Percentiles rank a stretch among this genome's conserved stretches.
phyloP scores from a whole-genome alignment of 2,888 invertebrate species.

The Ypsolopha scabrella region DNA sequence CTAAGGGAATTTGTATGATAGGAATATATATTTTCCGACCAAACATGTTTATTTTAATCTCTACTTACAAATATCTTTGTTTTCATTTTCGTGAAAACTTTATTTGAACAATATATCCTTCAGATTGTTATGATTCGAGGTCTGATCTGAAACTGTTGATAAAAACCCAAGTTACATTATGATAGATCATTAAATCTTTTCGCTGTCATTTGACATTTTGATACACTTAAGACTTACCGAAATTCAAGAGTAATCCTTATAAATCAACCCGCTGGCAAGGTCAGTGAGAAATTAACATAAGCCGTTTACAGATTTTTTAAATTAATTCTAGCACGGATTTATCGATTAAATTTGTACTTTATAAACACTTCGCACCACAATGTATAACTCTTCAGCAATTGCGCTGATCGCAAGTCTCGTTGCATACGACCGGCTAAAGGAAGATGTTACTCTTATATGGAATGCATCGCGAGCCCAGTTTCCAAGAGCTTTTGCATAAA shows the following conservation, averaged over 20 bases:
- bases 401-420: constrained; percentile 11
- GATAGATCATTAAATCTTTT: background rate
- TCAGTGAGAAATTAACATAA: constrained; percentile 49
- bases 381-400: background rate
- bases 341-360: background rate
- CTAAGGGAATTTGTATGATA: background rate
- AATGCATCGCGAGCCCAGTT: constrained; percentile 36
- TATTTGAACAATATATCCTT: constrained; percentile 4
- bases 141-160: constrained; percentile 49
- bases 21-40: background rate
- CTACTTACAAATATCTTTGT: constrained; percentile 41
- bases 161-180: background rate
- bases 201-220: constrained; percentile 5
- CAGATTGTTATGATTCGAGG: constrained; percentile 1
- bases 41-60: background rate
- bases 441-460: constrained; percentile 39
- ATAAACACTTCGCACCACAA: background rate
- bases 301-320: constrained; percentile 29
- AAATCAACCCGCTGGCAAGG: constrained; percentile 48
- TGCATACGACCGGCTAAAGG: constrained; percentile 46
- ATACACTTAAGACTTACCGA: constrained; percentile 51
- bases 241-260: constrained; percentile 51
- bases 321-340: background rate
- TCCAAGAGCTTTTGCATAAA: constrained; percentile 45
- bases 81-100: constrained; percentile 12